Base-by-base conservation (phyloP, 2,113 vertebrate species). In the Trochalopteron elliotii region DNA sequence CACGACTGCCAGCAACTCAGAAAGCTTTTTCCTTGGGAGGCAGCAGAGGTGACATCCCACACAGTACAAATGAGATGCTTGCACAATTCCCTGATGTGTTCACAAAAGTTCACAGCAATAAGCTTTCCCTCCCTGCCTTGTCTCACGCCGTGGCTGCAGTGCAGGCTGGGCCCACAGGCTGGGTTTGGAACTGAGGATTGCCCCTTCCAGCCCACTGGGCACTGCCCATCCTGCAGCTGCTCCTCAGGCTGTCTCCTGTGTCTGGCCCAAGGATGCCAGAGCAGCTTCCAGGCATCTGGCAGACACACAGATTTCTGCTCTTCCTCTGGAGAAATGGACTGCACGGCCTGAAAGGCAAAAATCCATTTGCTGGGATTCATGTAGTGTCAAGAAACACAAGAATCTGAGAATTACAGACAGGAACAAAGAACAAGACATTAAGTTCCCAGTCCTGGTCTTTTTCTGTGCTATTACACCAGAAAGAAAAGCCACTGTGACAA, bases 401-500 rank as follows among this genome's bases (percentile, higher is more conserved):
- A 78, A 80, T 49, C 59, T 56, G 45, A 91, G 72, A 77, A 81
- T 80, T 90, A 17, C 47, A 87, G 64, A 37, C 42, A 67, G 92
- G 71, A 90, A 49, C 67, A 91, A 84, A 63, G 90, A 76, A 56
- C 28, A 91, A 76, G 68, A 70, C 5, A 10, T 75, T 12, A 70
- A 70, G 21, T 31, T 90, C 37, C 47, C 22, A 33, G 7, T 64
- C 21, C 55, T 71, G 18, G 15, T 87, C 82, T 85, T 93, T 84
- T 90, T 90, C 71, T 75, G 55, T 80, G 60, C 71, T 83, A 15
- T 56, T 83, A 12, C 70, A 71, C 17, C 33, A 81, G 71, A 64
- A 92, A n/a, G 52, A 89, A 95, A 94, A 59, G 8, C 5, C 28
- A 40, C 82, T 16, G 76, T 83, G 92, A 92, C 71, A 94, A 90